phyloP scores from a whole-genome alignment of 2,113 vertebrate genomes.

The Myotis lucifugus region DNA sequence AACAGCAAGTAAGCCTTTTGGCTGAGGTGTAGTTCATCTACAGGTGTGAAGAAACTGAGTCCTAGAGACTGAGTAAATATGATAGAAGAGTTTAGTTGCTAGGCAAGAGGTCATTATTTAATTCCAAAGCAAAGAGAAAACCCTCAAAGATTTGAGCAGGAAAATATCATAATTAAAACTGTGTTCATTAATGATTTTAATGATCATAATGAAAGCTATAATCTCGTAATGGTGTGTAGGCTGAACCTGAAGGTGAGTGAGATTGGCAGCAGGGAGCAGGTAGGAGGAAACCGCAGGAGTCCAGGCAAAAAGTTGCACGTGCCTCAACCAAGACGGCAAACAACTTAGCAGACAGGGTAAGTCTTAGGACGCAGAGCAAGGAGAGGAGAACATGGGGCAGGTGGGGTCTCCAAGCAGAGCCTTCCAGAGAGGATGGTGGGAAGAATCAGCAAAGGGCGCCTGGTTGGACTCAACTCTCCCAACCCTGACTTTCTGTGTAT shows the following conservation, averaged over 20 bases:
- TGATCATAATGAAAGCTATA: slow-evolving; percentile 58
- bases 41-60: slow-evolving; percentile 15
- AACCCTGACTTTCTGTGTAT: not conserved
- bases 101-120: slow-evolving; percentile 47
- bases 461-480: not conserved
- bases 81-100: not conserved
- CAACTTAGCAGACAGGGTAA: not conserved
- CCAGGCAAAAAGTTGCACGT: not conserved
- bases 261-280: not conserved
- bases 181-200: slow-evolving; percentile 51
- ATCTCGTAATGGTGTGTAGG: not conserved
- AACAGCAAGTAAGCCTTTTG: not conserved
- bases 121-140: slow-evolving; percentile 59
- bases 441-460: not conserved
- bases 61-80: not conserved
- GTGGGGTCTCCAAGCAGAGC: rapidly evolving
- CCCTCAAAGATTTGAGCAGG: slow-evolving; percentile 36
- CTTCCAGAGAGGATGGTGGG: not conserved
- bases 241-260: not conserved
- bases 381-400: not conserved
- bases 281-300: not conserved
- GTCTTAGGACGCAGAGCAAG: not conserved
- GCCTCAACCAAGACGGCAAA: not conserved
- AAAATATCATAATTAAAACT: slow-evolving; percentile 66
- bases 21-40: not conserved